Conservation (phyloP, 2,113 vertebrate genomes). For the Centropus bengalensis region DNA sequence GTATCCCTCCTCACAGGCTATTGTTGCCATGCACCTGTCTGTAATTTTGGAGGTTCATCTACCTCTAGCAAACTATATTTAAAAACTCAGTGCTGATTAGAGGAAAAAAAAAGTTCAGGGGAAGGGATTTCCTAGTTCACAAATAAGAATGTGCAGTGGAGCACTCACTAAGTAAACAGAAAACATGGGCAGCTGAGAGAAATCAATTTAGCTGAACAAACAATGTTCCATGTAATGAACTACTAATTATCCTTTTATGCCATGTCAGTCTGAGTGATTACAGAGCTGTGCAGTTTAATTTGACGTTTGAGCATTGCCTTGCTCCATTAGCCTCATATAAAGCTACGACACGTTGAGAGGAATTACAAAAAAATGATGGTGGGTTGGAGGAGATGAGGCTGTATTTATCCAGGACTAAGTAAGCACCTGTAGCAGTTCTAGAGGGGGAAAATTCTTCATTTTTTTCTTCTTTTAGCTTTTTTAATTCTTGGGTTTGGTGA, state of each 20-base stretch:
- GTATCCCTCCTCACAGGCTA: conserved; percentile 63
- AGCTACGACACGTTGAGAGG: conserved; percentile 76
- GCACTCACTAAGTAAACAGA: conserved; percentile 85
- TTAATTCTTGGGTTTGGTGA: neutral
- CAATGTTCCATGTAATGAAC: conserved; percentile 91
- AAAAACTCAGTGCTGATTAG: conserved; percentile 70
- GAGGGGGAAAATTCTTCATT: conserved; percentile 20
- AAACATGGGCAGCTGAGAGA: conserved; percentile 88
- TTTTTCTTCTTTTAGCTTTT: neutral
- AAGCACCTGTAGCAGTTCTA: conserved; percentile 76
- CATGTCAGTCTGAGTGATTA: conserved; percentile 89
- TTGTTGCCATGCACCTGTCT: conserved; percentile 83
- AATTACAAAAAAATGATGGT: conserved; percentile 37
- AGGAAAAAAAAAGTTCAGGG: conserved; percentile 67
- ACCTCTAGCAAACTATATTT: conserved; percentile 75
- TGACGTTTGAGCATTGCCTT: conserved; percentile 85
- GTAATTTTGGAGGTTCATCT: conserved; percentile 76
- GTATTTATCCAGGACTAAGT: conserved; percentile 72
- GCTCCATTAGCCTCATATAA: conserved; percentile 87
- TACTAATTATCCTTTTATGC: conserved; percentile 93
- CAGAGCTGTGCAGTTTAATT: conserved; percentile 87
- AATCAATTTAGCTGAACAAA: conserved; percentile 93
- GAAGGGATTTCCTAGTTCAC: conserved; percentile 84
- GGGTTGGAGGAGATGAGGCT: conserved; percentile 4
- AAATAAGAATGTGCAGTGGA: conserved; percentile 83